Evolutionary conservation across 2,113 vertebrate species (phyloP).

Genomic region (Helogale parvula): DNA sequence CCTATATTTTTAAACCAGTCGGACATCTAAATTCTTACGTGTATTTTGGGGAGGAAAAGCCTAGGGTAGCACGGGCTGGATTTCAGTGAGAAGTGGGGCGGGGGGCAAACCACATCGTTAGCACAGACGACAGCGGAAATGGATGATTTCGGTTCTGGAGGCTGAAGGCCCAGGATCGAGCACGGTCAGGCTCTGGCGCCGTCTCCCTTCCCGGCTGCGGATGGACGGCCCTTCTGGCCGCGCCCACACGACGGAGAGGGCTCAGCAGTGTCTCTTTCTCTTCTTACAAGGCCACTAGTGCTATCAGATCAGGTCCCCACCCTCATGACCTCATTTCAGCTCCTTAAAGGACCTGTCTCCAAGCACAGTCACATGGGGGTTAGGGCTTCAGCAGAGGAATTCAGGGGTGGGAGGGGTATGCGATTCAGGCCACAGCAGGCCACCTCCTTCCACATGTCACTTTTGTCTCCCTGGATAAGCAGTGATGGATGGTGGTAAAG

Average conservation of each 20-base stretch:
- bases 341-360: neutral
- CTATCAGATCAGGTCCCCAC: neutral
- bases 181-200: neutral
- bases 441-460: neutral
- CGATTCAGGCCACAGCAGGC: fast-evolving
- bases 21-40: neutral
- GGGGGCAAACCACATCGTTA: fast-evolving
- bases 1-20: neutral
- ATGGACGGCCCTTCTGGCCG: neutral
- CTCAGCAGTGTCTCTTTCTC: neutral
- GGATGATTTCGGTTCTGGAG: neutral
- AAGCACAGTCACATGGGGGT: neutral
- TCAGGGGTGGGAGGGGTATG: fast-evolving
- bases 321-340: neutral
- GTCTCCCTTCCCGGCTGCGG: neutral
- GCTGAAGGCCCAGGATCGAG: neutral
- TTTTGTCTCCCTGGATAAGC: neutral
- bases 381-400: neutral
- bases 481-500: fast-evolving
- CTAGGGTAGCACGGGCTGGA: fast-evolving
- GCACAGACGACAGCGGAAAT: neutral
- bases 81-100: no score
- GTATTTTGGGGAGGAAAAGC: neutral
- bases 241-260: fast-evolving
- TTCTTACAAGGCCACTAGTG: neutral